These are phyloP conservation scores for Stenichneumon culpator DNA, from an alignment of 2,888 invertebrate species.

Conservation along the genomic window DNA sequence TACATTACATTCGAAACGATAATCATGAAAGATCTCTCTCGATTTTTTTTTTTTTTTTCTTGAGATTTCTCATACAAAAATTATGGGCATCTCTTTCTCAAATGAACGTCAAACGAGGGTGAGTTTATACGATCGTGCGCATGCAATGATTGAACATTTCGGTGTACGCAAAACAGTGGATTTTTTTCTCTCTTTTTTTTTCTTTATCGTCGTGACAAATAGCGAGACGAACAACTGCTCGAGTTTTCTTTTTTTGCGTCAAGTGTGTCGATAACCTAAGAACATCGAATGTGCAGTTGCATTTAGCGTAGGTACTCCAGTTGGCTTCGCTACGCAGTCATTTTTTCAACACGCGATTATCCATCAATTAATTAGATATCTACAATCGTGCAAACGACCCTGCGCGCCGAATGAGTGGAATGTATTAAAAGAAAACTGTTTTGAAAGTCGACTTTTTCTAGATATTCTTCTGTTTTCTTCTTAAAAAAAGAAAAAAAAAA, in stretches of 20 bases:
- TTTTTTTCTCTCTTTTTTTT: not conserved
- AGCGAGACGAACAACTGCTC: not conserved
- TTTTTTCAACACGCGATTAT: not conserved
- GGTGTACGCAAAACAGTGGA: not conserved
- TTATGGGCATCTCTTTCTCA: constrained; percentile 10
- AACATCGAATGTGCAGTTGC: constrained; percentile 21
- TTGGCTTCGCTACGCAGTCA: not conserved
- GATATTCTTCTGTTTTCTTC: constrained; percentile 6
- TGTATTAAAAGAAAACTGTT: constrained; percentile 44
- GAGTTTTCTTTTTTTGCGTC: not conserved
- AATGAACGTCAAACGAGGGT: constrained; percentile 16
- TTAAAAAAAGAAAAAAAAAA: not conserved
- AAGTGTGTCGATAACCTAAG: not conserved
- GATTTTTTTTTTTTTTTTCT: not conserved
- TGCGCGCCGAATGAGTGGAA: constrained; percentile 38
- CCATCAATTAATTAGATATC: constrained; percentile 28
- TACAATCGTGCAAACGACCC: constrained; percentile 16
- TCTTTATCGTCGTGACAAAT: not conserved
- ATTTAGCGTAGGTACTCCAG: not conserved
- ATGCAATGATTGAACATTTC: constrained; percentile 5
- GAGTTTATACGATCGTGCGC: constrained; percentile 38
- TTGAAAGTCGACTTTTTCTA: not conserved
- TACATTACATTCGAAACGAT: constrained; percentile 25
- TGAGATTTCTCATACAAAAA: constrained; percentile 31
- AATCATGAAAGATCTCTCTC: constrained; percentile 8